Base-by-base conservation (phyloP, 2,797 vertebrate species). In the Etheostoma nigrum region DNA sequence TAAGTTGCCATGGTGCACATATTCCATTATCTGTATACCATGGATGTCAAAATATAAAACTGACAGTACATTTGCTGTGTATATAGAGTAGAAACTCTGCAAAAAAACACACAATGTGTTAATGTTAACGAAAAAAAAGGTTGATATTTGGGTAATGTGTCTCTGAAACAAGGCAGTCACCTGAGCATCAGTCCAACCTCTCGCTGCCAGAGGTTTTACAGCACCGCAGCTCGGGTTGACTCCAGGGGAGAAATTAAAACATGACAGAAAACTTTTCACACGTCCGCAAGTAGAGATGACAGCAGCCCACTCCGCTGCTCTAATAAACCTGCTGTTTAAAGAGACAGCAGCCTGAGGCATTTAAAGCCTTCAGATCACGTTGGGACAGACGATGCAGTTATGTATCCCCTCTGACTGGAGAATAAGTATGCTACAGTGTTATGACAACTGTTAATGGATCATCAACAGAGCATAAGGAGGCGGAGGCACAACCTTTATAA, bases 1-100 rank as follows among this genome's bases (percentile, higher is more conserved):
- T 88, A 73, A 64, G 84, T 92, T 92, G 90, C 91, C 78, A 92
- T 90, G 90, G 84, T 81, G 88, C 74, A 78, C 62, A 68, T 71
- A 64, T 76, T 86, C 77, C 69, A 85, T 86, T 83, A 71, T 83
- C 81, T 67, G 67, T 23, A 1, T 49, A 72, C 21, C 33, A 30
- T 11, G 59, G 59, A 82, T 60, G 60, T 62, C 49, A 72, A 81
- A 82, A 66, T 72, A 73, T 66, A 23, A 72, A 72, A 66, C 23
- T 11, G 6, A 16, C 7, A 27, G 64, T 42, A 53, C 48, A 64
- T 58, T 57, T 36, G 33, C 48, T 30, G 53, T 57, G 67, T 58
- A 21, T 61, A 27, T 6, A 10, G n/a, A 67, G 4, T 40, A 48
- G 6, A 44, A 49, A 63, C 36, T 18, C 10, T 12, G 48, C 33